Evolutionary conservation across 2,888 invertebrate species (phyloP).

Genomic region (Eilema depressum): DNA sequence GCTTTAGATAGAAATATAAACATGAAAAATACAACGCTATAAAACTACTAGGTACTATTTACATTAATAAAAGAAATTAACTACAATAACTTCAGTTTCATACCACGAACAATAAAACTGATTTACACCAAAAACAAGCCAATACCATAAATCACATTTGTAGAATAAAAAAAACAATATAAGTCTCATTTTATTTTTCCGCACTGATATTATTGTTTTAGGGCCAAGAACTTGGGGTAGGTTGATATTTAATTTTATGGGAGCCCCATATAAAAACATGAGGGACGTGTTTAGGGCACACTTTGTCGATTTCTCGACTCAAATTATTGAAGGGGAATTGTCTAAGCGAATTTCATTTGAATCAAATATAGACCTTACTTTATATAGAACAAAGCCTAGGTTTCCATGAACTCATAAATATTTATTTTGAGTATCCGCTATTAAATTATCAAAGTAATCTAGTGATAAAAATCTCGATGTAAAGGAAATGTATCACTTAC

Average conservation of each 20-base stretch:
- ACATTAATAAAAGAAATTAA: slow-evolving; percentile 14
- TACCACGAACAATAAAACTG: slow-evolving; percentile 18
- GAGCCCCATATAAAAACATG: slow-evolving; percentile 64
- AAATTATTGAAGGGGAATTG: slow-evolving; percentile 43
- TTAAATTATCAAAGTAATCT: slow-evolving; percentile 53
- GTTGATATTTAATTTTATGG: slow-evolving; percentile 60
- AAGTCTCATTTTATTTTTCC: slow-evolving; percentile 59
- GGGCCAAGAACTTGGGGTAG: slow-evolving; percentile 57
- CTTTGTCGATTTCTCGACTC: slow-evolving; percentile 55
- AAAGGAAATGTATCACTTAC: slow-evolving; percentile 46
- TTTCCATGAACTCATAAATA: not conserved
- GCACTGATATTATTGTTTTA: slow-evolving; percentile 66
- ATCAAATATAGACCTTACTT: slow-evolving; percentile 19
- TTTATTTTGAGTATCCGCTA: slow-evolving; percentile 47
- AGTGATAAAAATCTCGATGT: slow-evolving; percentile 50
- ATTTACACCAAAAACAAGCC: slow-evolving; percentile 18
- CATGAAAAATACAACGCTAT: not conserved
- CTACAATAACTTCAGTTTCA: not conserved
- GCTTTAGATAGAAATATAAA: not conserved
- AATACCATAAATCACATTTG: slow-evolving; percentile 34
- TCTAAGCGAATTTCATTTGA: slow-evolving; percentile 20
- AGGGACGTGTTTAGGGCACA: slow-evolving; percentile 56
- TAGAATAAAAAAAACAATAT: slow-evolving; percentile 50
- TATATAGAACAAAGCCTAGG: not conserved
- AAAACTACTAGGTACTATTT: not conserved